Percentiles rank a stretch among this genome's conserved stretches.
Evolutionary conservation across 2,797 vertebrate species (phyloP).

Genomic region (Gallinago stenura): DNA sequence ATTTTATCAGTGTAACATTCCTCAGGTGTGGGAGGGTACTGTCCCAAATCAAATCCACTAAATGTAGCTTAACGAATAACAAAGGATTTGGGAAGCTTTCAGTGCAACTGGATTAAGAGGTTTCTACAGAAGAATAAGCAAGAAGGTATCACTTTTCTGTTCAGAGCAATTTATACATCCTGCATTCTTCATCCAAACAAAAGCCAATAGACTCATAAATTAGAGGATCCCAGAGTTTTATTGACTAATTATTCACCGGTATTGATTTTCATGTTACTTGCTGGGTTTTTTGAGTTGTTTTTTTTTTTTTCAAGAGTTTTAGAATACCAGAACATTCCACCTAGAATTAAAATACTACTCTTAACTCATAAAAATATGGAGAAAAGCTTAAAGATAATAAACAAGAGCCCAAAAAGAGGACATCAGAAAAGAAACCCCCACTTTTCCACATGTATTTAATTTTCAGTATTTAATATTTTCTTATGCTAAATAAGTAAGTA

Average conservation of each 20-base stretch:
- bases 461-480: not conserved
- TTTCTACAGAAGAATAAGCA: not conserved
- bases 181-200: not conserved
- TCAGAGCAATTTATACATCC: not conserved
- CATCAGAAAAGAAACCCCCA: not conserved
- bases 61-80: not conserved
- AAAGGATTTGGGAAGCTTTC: not conserved
- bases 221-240: not conserved
- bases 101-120: not conserved
- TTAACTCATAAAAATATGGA: not conserved
- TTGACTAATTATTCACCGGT: not conserved
- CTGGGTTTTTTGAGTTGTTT: not conserved
- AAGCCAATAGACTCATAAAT: not conserved
- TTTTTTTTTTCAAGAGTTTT: not conserved
- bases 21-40: not conserved
- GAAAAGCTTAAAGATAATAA: not conserved
- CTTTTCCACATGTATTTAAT: not conserved
- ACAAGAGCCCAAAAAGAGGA: not conserved
- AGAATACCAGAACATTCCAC: not conserved
- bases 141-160: not conserved
- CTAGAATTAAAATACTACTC: not conserved
- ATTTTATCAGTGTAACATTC: conserved; percentile 8
- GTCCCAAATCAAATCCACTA: not conserved
- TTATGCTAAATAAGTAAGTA: not conserved
- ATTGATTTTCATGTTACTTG: not conserved